Conservation (phyloP, 2,113 vertebrate species). For the Dromaius novaehollandiae region DNA sequence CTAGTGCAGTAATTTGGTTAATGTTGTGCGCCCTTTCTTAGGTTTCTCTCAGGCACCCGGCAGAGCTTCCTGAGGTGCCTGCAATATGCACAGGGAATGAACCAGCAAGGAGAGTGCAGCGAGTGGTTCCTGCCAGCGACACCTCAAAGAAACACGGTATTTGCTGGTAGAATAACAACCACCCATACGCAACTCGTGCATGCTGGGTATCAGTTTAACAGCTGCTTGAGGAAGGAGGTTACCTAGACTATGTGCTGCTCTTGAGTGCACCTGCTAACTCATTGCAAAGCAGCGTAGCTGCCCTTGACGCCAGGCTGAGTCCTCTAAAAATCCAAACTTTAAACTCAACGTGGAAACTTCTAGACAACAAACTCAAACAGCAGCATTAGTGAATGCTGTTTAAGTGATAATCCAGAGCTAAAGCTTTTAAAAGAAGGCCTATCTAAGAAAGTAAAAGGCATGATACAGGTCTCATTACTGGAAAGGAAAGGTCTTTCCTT, state of each 20-base stretch:
- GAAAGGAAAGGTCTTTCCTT: conserved; percentile 30
- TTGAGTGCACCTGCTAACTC: background rate
- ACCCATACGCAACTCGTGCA: background rate
- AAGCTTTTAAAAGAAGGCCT: background rate
- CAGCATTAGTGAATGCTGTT: background rate
- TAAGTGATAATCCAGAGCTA: background rate
- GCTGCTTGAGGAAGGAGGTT: background rate
- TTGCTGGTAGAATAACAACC: conserved; percentile 32
- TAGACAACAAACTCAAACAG: background rate
- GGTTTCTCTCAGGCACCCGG: background rate
- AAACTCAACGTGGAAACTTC: background rate
- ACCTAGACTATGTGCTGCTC: background rate
- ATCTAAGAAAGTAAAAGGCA: background rate
- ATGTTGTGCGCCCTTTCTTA: conserved; percentile 16
- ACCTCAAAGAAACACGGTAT: conserved; percentile 14
- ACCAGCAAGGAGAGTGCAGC: conserved; percentile 22
- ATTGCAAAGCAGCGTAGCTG: background rate
- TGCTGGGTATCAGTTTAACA: conserved; percentile 45
- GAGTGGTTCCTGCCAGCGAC: conserved; percentile 18
- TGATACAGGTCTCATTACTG: background rate
- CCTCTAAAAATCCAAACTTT: conserved; percentile 12
- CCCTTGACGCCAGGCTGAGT: background rate
- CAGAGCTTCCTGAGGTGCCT: background rate
- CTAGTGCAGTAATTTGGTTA: conserved; percentile 35
- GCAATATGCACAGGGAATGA: conserved; percentile 47